These are phyloP conservation scores for Zosterops borbonicus DNA, from an alignment of 2,113 vertebrate genomes.

Conservation along the genomic window DNA sequence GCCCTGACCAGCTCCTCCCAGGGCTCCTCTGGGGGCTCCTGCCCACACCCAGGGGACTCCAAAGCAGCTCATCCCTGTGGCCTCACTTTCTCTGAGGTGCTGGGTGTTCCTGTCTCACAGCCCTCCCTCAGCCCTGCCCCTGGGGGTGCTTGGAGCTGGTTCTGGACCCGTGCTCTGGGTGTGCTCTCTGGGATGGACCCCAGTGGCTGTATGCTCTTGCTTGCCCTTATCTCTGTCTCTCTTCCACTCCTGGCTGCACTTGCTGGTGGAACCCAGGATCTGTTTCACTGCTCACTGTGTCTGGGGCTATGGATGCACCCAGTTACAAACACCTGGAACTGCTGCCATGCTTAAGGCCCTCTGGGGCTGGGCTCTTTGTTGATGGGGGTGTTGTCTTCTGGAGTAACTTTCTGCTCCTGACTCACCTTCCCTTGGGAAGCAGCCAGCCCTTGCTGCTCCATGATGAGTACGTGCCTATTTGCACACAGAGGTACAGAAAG, in stretches of 20 bases:
- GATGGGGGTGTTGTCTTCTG: background rate
- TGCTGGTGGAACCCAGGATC: background rate
- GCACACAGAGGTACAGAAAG: background rate
- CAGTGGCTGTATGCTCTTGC: background rate
- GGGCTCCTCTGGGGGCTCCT: too few species aligned
- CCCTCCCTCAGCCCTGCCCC: rapidly evolving
- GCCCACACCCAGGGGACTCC: too few species aligned
- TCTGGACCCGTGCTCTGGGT: background rate
- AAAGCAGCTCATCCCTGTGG: background rate
- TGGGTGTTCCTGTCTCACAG: rapidly evolving
- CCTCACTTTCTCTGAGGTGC: rapidly evolving
- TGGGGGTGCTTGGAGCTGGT: too few species aligned
- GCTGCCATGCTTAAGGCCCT: background rate
- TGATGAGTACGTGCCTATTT: background rate
- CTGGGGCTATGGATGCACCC: background rate
- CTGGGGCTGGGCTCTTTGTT: background rate
- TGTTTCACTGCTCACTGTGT: background rate
- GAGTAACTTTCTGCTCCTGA: background rate
- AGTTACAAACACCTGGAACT: background rate
- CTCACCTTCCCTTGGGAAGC: background rate
- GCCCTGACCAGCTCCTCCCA: background rate
- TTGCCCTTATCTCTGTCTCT: background rate
- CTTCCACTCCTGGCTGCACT: background rate
- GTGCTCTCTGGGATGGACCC: background rate
- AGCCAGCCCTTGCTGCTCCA: background rate